Evolutionary conservation across 2,797 vertebrate species (phyloP).

Genomic region (Tragelaphus eurycerus): DNA sequence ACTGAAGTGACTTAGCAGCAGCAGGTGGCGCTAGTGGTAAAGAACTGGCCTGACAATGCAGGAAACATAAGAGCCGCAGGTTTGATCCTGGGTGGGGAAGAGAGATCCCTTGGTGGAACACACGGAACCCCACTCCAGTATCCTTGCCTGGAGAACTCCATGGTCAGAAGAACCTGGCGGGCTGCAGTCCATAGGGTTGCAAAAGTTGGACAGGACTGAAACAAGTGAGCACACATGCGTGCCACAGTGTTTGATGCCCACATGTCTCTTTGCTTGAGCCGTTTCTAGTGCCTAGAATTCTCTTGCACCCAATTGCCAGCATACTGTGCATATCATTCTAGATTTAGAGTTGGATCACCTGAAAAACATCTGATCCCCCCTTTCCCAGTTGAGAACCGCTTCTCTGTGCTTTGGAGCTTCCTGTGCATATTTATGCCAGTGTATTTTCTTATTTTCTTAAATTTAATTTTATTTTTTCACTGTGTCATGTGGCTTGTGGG

Average conservation of each 20-base stretch:
- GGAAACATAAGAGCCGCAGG: neutral
- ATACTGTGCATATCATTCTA: constrained; percentile 22
- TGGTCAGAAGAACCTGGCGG: neutral
- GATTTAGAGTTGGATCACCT: constrained; percentile 13
- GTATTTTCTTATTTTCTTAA: neutral
- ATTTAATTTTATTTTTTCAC: neutral
- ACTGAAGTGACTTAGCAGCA: too few relatives aligned
- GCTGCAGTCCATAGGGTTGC: neutral
- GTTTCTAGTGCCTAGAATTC: neutral
- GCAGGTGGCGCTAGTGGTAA: neutral
- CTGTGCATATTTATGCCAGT: constrained; percentile 7
- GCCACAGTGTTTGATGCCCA: neutral
- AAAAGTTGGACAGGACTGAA: neutral
- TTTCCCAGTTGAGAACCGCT: constrained; percentile 39
- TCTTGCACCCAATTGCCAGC: neutral
- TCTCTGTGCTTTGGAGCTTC: neutral
- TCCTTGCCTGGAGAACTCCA: neutral
- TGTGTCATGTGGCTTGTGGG: neutral
- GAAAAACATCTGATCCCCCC: neutral
- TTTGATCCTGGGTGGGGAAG: neutral
- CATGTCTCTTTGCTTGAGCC: neutral
- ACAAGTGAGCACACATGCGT: neutral
- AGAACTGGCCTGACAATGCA: neutral
- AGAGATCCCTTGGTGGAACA: neutral
- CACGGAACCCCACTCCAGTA: neutral